phyloP scores from a whole-genome alignment of 1,140 invertebrate genomes.

The Trialeurodes vaporariorum region DNA sequence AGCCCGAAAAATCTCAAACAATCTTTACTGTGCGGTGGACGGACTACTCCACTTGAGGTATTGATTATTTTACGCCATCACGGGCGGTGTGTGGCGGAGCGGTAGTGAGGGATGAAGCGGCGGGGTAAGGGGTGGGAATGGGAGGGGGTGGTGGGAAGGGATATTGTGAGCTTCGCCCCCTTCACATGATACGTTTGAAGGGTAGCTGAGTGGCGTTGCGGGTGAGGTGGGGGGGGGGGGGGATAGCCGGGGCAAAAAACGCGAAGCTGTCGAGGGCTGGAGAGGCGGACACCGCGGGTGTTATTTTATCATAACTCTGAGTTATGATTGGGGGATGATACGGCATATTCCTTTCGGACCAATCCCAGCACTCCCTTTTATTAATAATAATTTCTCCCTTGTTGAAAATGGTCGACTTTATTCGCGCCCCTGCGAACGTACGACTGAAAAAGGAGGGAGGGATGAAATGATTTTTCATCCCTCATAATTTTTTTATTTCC shows the following conservation, averaged over 20 bases:
- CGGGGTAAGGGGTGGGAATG: no score
- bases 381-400: background rate
- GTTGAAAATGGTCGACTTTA: background rate
- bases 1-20: no score
- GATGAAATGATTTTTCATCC: no score
- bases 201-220: no score
- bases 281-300: no score
- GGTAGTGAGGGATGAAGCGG: background rate
- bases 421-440: no score
- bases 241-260: background rate
- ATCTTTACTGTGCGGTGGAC: no score
- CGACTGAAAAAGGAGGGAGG: no score
- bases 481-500: no score
- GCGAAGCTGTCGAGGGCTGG: no score
- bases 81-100: background rate
- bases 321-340: background rate
- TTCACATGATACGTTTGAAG: background rate
- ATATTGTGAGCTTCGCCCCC: background rate
- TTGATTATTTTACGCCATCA: background rate
- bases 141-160: background rate
- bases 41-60: no score
- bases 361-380: background rate
- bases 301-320: background rate
- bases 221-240: no score
- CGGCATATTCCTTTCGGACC: background rate